phyloP scores from a whole-genome alignment of 2,113 vertebrate species.

The Merops nubicus region DNA sequence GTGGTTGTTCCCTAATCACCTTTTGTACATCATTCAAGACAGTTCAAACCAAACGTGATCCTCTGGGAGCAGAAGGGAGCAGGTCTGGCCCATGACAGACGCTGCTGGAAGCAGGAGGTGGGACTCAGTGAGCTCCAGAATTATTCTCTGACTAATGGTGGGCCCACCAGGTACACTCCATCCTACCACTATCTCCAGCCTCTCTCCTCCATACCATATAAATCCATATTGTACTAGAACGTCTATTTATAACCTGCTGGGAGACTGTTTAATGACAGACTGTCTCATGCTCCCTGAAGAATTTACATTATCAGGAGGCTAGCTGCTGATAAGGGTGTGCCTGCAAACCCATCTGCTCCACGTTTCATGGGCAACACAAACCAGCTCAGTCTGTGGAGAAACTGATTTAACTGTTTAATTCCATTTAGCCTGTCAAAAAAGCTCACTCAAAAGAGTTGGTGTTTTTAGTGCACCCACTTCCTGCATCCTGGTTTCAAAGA shows the following conservation, averaged over 20 bases:
- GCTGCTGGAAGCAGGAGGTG: not conserved
- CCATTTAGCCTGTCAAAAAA: not conserved
- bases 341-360: constrained; percentile 37
- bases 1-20: not conserved
- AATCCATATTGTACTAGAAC: not conserved
- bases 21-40: not conserved
- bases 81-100: not conserved
- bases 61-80: not conserved
- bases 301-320: constrained; percentile 42
- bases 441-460: not conserved
- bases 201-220: constrained; percentile 54
- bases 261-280: constrained; percentile 39
- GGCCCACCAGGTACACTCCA: not conserved
- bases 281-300: constrained; percentile 34
- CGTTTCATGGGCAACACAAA: not conserved
- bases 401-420: not conserved
- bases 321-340: constrained; percentile 50
- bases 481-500: not conserved
- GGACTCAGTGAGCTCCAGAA: rapidly evolving
- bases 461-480: not conserved
- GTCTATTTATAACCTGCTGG: constrained; percentile 60
- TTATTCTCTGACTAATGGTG: not conserved
- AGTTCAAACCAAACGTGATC: not conserved
- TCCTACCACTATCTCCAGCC: not conserved
- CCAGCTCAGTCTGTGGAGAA: not conserved